A percentile compares a stretch with the other conserved stretches of the same genome.
Evolutionary conservation across 92 coral and sea anemone genomes (phyloP).

Genomic region (Zoanthus sociatus): DNA sequence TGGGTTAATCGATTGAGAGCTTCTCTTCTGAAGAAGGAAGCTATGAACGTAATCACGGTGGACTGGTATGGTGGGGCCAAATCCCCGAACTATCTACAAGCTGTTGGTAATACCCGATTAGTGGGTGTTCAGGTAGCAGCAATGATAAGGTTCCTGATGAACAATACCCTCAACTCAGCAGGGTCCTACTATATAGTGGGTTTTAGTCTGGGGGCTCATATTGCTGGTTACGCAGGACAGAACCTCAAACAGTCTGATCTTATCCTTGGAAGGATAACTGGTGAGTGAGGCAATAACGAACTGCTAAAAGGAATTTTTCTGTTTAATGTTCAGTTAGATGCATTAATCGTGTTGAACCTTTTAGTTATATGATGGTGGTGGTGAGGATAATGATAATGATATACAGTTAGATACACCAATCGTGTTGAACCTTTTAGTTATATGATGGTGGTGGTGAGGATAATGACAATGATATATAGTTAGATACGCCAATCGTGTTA

Average conservation of each 20-base stretch:
- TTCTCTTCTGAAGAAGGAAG: constrained; percentile 58
- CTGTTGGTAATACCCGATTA: constrained; percentile 83
- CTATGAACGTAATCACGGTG: no score
- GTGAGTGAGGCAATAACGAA: constrained; percentile 20
- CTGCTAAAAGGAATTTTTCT: not conserved
- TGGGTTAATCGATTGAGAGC: constrained; percentile 44
- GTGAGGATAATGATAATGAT: no score
- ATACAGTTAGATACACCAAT: no score
- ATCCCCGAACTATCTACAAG: constrained; percentile 58
- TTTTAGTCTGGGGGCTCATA: constrained; percentile 83
- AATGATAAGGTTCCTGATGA: constrained; percentile 74
- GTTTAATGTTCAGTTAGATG: no score
- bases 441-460: no score
- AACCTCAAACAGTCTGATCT: constrained; percentile 35
- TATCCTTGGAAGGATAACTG: constrained; percentile 76
- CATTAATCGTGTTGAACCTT: no score
- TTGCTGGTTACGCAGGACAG: constrained; percentile 74
- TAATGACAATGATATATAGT: no score
- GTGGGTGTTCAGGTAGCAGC: no score
- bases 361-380: no score
- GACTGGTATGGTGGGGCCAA: no score
- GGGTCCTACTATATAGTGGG: constrained; percentile 77
- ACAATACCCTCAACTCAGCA: constrained; percentile 60
- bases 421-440: no score
- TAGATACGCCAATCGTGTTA: no score